Evolutionary conservation across 2,888 invertebrate species (phyloP).

Genomic region (Lithosia quadra): DNA sequence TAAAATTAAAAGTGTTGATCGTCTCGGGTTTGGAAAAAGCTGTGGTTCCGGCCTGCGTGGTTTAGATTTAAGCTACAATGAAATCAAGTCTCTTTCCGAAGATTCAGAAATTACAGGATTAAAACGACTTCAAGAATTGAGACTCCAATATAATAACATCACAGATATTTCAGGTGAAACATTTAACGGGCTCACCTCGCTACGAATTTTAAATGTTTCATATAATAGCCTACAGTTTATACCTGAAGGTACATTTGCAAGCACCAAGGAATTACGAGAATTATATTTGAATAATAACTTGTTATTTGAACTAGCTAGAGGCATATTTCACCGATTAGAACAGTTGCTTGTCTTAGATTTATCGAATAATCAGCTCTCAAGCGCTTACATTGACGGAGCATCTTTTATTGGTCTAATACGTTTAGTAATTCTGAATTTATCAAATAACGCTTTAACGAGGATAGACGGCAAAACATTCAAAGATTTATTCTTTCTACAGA

Average conservation of each 20-base stretch:
- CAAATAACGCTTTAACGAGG: conserved; percentile 94
- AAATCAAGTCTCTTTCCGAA: conserved; percentile 90
- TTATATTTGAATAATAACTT: conserved; percentile 95
- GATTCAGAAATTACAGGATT: conserved; percentile 92
- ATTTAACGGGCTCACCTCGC: conserved; percentile 91
- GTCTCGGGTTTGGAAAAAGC: conserved; percentile 90
- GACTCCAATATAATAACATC: conserved; percentile 94
- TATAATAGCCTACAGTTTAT: conserved; percentile 93
- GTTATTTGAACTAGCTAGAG: conserved; percentile 93
- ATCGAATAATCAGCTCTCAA: conserved; percentile 94
- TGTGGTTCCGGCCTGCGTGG: conserved; percentile 91
- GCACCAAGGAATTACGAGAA: conserved; percentile 93
- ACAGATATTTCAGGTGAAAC: conserved; percentile 92
- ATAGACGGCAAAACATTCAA: conserved; percentile 95
- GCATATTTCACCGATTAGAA: conserved; percentile 94
- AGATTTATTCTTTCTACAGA: conserved; percentile 95
- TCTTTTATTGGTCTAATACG: conserved; percentile 95
- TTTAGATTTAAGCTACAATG: conserved; percentile 94
- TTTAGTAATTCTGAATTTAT: conserved; percentile 94
- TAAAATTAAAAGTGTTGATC: conserved; percentile 91
- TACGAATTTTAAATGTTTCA: conserved; percentile 94
- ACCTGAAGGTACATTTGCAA: conserved; percentile 94
- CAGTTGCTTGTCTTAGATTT: conserved; percentile 95
- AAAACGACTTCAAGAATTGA: conserved; percentile 92
- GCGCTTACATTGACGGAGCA: conserved; percentile 93